Evolutionary conservation across 2,797 vertebrate species (phyloP), one percentile per base, ranked within the genome.

Genomic region (Apodemus agrarius): DNA sequence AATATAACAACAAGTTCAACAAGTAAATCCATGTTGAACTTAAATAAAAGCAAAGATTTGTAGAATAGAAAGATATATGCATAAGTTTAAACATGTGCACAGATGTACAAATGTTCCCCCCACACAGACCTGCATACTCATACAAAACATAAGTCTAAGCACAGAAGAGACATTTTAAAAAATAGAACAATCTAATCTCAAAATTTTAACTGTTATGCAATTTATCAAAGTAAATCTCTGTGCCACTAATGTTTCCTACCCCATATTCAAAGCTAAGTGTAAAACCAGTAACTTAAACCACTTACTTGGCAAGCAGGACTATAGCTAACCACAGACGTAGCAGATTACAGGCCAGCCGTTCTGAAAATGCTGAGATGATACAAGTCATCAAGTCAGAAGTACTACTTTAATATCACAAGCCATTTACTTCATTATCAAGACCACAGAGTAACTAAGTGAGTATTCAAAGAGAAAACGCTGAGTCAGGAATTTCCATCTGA

Each of bases 341-440:
- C 63, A 90, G 94, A 97, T 67, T 91, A 69, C 40, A 94, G 63
- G 67, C 84, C 96, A 97, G 91, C 65, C 88, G 91, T 94, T 97
- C 81, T 95, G 93, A 96, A 97, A 98, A 95, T 86, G 96, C 96
- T 98, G 97, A 97, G 93, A 95, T 89, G 89, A 95, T 94, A 0
- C 54, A 96, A 94, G 85, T 94, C 86, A 78, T 95, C 93, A 94
- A 82, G 86, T 96, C 72, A 96, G 57, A 97, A 81, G 89, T 69
- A 96, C 37, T 76, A 95, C 89, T 97, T 97, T 86, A 97, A 82
- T 91, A 93, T 96, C 87, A 40, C 37, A 95, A 76, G 95, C 95
- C 97, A 96, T 94, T 75, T 82, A 94, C 95, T 95, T 97, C 80
- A 98, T 94, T 93, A 95, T 97, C 96, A 96, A 97, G 57, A 97